Evolutionary conservation across 2,113 vertebrate genomes (phyloP), one percentile per base, ranked within the genome.

Genomic region (Oreochromis niloticus): DNA sequence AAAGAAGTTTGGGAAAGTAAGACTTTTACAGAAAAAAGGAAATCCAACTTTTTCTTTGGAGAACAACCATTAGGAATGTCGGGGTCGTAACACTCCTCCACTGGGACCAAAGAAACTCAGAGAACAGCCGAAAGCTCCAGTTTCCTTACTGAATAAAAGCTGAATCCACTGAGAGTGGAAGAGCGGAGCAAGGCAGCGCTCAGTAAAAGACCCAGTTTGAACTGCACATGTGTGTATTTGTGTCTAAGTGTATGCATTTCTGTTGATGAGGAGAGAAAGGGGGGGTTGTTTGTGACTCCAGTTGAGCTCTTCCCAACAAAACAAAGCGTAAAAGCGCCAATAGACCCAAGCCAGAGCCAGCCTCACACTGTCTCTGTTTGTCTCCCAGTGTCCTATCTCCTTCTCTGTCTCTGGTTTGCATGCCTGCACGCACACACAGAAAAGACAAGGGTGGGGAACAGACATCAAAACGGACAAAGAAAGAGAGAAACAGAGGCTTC

Each of bases 261-360:
- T 89, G 85, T 89, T 88, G 86, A 88, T 89, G 88, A 80, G 68
- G 66, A 80, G 71, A 87, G 86, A 88, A 75, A 88, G 43, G 71
- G 63, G 84, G 73, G 73, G 73, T 80, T 93, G 93, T 95, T 94
- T 94, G 93, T 92, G 92, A 93, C 90, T 95, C 86, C 73, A 87
- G 83, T 84, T 91, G 85, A 92, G 92, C 87, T 92, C 85, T 91
- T 52, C 63, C 59, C 86, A 85, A 32, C 82, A 85, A 88, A 92
- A 95, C 92, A 95, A 94, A 91, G 92, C 85, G 82, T 73, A 73
- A 93, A 88, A 90, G 87, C 89, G 5, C 83, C 91, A 91, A 83
- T 81, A 86, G 41, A 85, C 27, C 93, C 59, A 81, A 89, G 89
- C 93, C 89, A 88, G 93, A 88, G 82, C 86, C 91, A 89, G 92